phyloP scores from a whole-genome alignment of 1,140 invertebrate species.

The Drosophila busckii region DNA sequence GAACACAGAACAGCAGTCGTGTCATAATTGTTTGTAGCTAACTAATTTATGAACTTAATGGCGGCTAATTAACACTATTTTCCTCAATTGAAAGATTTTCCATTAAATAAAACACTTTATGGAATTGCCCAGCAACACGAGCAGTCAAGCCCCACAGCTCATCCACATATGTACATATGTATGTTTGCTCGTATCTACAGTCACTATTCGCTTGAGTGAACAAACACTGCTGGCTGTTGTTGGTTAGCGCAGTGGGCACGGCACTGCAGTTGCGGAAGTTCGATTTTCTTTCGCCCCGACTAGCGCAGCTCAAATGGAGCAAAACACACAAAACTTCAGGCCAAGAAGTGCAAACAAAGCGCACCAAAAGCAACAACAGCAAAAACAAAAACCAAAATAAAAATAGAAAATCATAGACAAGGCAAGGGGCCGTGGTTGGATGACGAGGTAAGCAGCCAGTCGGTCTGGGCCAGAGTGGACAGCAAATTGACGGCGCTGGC shows the following conservation, averaged over 20 bases:
- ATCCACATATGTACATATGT: constrained; percentile 15
- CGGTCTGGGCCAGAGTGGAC: constrained; percentile 7
- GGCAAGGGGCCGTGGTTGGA: not conserved
- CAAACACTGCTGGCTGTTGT: constrained; percentile 17
- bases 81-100: constrained; percentile 77
- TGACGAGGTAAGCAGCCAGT: constrained; percentile 9
- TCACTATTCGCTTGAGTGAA: constrained; percentile 46
- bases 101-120: constrained; percentile 78
- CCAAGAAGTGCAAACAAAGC: constrained; percentile 65
- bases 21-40: constrained; percentile 75
- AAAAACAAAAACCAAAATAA: constrained; percentile 57
- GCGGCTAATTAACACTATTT: constrained; percentile 75
- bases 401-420: constrained; percentile 13
- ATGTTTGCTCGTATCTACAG: not conserved
- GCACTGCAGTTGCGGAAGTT: constrained; percentile 54
- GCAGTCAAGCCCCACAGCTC: constrained; percentile 26
- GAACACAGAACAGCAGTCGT: constrained; percentile 49
- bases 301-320: constrained; percentile 69
- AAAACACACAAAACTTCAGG: constrained; percentile 52
- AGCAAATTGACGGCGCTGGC: constrained; percentile 67
- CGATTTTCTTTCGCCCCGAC: no score
- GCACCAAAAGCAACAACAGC: constrained; percentile 57
- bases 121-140: constrained; percentile 69
- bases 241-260: constrained; percentile 36
- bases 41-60: constrained; percentile 77